Base-by-base conservation (phyloP, 2,888 invertebrate species). In the Pristionchus maxplancki region DNA sequence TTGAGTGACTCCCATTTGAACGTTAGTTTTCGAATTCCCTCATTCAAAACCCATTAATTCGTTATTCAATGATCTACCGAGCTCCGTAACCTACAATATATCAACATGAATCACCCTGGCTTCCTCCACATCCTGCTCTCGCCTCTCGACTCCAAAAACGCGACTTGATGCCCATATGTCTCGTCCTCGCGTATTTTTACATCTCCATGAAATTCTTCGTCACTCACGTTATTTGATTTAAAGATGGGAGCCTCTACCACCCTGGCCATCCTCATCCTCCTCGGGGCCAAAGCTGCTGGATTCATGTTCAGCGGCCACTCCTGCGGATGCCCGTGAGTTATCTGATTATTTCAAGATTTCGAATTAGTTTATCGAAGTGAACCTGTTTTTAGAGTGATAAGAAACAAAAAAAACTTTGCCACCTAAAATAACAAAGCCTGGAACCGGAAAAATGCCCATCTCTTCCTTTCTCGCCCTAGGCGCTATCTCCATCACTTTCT, bases 251-350 rank as follows among this genome's bases (percentile, higher is more conserved):
- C 34, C 31, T 83, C 82, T 24, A 50, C 82, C 28, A 53, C 53
- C 34, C 50, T 83, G 34, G 50, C 53, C 53, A 20, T 53, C 11
- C 37, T 83, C 34, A 50, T 83, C 53, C 50, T 83, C 0, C 53
- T 83, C 34, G 82, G 50, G 9, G 53, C 34, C 50, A 53, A n/a
- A 15, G 28, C 34, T 2, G 20, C 53, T 6, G 31, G 20, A 1
- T 83, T 83, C 53, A 50, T 83, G 28, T 83, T 83, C 44, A 31
- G 53, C 34, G 13, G 31, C 11, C 53, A 53, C 17, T 50, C 82
- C 50, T 83, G 82, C 34, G 82, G 82, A 53, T 83, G 82, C 82
- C 82, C 82, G 82, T 83, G n/a, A 53, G 82, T 82, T 37, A 31
- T 74, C 2, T 53, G 5, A 13, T 58, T 24, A 24, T 58, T 24